Conservation (phyloP, 2,113 vertebrate species). For the Neofelis nebulosa region DNA sequence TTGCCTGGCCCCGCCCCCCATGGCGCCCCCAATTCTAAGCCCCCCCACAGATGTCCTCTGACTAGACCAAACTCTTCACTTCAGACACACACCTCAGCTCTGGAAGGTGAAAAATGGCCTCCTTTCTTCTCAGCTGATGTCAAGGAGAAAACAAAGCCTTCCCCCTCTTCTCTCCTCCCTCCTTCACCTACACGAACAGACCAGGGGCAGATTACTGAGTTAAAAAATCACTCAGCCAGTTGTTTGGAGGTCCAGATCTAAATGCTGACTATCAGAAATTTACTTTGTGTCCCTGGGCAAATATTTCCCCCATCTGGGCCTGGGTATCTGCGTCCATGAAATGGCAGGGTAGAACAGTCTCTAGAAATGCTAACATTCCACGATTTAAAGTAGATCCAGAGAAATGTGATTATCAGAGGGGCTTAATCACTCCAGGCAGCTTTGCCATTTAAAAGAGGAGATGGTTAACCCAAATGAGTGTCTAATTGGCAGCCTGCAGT, state of each 20-base stretch:
- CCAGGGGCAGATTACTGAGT: not conserved
- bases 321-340: not conserved
- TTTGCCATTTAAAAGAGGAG: not conserved
- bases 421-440: not conserved
- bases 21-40: not conserved
- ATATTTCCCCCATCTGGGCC: not conserved
- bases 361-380: not conserved
- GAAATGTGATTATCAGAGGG: not conserved
- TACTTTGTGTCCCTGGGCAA: not conserved
- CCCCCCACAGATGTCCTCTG: not conserved
- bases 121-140: not conserved
- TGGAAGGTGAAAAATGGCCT: not conserved
- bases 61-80: not conserved
- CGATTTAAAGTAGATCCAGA: not conserved
- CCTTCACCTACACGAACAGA: not conserved
- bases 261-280: not conserved
- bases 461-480: not conserved
- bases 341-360: not conserved
- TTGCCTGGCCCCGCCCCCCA: no score
- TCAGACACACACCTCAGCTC: not conserved
- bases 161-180: not conserved
- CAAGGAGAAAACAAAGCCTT: not conserved
- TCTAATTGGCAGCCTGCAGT: not conserved
- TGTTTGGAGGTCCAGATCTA: not conserved
- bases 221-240: not conserved